Evolutionary conservation across 2,888 invertebrate species (phyloP).

Genomic region (Nymphalis urticae): DNA sequence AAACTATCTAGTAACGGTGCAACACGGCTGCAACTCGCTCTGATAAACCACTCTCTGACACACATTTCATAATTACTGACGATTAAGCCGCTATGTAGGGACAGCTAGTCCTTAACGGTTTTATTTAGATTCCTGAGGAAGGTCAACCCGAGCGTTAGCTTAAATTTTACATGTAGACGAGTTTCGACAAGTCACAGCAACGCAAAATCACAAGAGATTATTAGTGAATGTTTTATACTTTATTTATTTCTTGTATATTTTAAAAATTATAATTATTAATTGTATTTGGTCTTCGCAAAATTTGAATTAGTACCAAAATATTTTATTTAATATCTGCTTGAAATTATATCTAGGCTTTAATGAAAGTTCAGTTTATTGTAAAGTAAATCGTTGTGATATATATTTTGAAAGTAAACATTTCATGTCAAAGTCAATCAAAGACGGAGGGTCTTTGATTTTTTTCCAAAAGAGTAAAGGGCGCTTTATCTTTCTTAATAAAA

Average conservation of each 20-base stretch:
- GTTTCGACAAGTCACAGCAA: not conserved
- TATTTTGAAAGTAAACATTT: not conserved
- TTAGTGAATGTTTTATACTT: no score
- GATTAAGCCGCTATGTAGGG: slow-evolving; percentile 23
- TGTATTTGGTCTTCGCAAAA: not conserved
- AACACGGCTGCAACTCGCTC: slow-evolving; percentile 42
- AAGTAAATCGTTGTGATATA: not conserved
- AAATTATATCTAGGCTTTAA: not conserved
- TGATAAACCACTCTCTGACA: slow-evolving; percentile 40
- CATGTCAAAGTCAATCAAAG: not conserved
- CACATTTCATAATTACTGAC: slow-evolving; percentile 28
- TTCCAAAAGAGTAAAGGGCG: not conserved
- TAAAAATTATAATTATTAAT: not conserved
- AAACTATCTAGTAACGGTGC: slow-evolving; percentile 57
- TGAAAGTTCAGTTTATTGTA: no score
- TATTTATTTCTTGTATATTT: not conserved
- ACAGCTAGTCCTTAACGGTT: slow-evolving; percentile 19
- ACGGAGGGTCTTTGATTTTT: not conserved
- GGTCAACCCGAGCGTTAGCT: slow-evolving; percentile 4
- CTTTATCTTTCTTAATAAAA: not conserved
- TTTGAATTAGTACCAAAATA: not conserved
- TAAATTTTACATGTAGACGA: not conserved
- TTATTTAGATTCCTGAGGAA: slow-evolving; percentile 19
- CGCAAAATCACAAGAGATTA: not conserved
- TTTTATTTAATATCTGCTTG: not conserved